Conservation (phyloP, 2,113 vertebrate species). For the Pedetes capensis region DNA sequence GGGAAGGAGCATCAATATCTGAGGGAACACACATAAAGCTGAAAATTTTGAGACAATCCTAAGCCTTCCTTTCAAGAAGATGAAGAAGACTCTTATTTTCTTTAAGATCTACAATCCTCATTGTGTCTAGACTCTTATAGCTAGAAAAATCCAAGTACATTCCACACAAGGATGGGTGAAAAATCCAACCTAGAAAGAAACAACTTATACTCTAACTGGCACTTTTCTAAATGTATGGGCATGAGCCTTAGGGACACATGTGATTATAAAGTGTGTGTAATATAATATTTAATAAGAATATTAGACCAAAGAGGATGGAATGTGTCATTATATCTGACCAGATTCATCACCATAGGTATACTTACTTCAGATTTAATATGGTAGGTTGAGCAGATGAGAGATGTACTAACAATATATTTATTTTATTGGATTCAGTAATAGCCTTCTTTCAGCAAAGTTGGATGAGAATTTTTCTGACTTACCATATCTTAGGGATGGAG, state of each 20-base stretch:
- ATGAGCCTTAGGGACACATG: not conserved
- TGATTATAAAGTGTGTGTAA: not conserved
- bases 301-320: not conserved
- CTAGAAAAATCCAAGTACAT: not conserved
- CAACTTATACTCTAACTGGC: not conserved
- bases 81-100: not conserved
- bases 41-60: not conserved
- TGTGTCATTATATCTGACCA: not conserved
- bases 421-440: not conserved
- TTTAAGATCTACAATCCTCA: not conserved
- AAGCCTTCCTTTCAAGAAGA: not conserved
- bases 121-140: not conserved
- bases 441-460: not conserved
- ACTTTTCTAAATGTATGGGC: not conserved
- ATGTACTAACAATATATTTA: not conserved
- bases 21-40: not conserved
- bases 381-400: not conserved
- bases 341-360: not conserved
- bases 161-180: not conserved
- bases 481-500: not conserved
- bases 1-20: not conserved
- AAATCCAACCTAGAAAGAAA: not conserved
- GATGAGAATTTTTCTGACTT: not conserved
- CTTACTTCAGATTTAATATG: not conserved
- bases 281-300: not conserved